Conservation (phyloP, 2,113 vertebrate species). For the Spermophilus dauricus region DNA sequence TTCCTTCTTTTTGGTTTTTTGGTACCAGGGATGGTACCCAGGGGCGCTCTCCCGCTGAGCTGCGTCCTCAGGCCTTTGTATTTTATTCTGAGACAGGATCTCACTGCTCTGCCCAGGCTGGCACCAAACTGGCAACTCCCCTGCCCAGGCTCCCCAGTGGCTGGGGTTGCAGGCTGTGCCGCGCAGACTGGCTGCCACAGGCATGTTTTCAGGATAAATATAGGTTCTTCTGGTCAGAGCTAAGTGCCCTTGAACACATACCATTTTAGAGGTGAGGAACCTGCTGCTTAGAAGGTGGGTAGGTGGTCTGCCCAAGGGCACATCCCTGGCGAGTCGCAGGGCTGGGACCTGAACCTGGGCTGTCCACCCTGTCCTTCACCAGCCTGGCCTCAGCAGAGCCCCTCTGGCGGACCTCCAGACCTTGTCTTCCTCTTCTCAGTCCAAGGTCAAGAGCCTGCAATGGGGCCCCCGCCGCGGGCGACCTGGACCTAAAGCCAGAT, state of each 20-base stretch:
- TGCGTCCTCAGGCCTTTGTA: not conserved
- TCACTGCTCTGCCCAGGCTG: not conserved
- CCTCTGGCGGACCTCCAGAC: too few species aligned
- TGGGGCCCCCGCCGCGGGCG: not conserved
- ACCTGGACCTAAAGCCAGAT: not conserved
- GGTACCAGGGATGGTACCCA: not conserved
- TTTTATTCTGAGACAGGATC: not conserved
- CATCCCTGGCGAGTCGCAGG: not conserved
- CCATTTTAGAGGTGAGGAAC: not conserved
- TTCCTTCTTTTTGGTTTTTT: not conserved
- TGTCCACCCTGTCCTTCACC: too few species aligned
- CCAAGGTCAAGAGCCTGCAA: not conserved
- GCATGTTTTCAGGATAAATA: not conserved
- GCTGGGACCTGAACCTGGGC: not conserved
- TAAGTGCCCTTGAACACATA: not conserved
- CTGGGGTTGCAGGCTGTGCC: not conserved
- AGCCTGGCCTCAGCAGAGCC: not conserved
- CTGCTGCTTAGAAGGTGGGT: conserved; percentile 13
- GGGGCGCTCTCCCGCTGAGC: too few species aligned
- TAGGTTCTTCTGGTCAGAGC: not conserved
- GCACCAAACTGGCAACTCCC: not conserved
- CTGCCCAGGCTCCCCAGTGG: not conserved
- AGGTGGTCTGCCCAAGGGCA: too few species aligned
- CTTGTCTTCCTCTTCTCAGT: not conserved
- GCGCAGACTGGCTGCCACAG: not conserved